Percentiles rank a stretch among this genome's conserved stretches.
phyloP scores from a whole-genome alignment of 2,797 vertebrate species.

The Protosalanx chinensis region DNA sequence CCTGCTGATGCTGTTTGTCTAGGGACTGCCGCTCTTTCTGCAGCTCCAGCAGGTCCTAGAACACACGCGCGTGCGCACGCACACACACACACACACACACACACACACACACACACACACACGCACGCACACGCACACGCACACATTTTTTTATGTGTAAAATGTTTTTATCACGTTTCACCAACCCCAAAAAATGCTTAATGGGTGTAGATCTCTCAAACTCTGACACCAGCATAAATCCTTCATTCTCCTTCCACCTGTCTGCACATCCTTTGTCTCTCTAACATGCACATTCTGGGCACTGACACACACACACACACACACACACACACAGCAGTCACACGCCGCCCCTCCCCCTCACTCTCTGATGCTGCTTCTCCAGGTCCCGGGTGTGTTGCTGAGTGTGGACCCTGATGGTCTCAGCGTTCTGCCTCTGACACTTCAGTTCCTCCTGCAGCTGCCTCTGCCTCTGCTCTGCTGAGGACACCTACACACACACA shows the following conservation, averaged over 20 bases:
- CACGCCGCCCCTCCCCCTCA: slow-evolving; percentile 33
- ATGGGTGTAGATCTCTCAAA: too few species aligned
- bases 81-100: slow-evolving; percentile 14
- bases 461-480: slow-evolving; percentile 68
- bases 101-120: slow-evolving; percentile 21
- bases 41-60: slow-evolving; percentile 71
- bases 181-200: too few species aligned
- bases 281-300: background rate
- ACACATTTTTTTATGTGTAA: background rate
- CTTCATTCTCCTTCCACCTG: too few species aligned
- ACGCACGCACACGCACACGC: slow-evolving; percentile 19
- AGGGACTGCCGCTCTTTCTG: slow-evolving; percentile 71
- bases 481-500: slow-evolving; percentile 55
- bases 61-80: slow-evolving; percentile 17
- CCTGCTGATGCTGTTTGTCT: slow-evolving; percentile 75
- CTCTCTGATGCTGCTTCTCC: slow-evolving; percentile 77
- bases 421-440: slow-evolving; percentile 76
- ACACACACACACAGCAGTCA: background rate
- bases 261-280: background rate
- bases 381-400: slow-evolving; percentile 71
- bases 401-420: slow-evolving; percentile 70
- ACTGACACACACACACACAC: background rate
- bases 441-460: slow-evolving; percentile 78
- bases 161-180: too few species aligned
- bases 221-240: too few species aligned